phyloP scores from a whole-genome alignment of 2,888 invertebrate genomes.

The Clitarchus hookeri region DNA sequence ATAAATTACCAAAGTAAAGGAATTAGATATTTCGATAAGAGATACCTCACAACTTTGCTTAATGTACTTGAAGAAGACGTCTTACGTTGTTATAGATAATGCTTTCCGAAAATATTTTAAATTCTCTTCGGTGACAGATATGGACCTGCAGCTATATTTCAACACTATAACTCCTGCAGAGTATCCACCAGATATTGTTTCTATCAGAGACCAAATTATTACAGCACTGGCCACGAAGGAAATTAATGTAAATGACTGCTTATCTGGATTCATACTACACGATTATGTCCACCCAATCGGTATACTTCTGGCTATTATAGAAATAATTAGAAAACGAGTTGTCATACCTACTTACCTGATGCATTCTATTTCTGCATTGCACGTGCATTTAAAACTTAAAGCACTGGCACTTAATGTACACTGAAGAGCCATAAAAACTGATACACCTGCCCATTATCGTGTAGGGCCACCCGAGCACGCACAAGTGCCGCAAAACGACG shows the following conservation, averaged over 20 bases:
- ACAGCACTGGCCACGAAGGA: neutral
- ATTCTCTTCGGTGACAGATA: neutral
- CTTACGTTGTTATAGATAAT: neutral
- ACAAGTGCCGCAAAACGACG: too few relatives aligned
- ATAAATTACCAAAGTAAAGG: too few relatives aligned
- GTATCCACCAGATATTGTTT: neutral
- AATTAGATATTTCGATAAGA: too few relatives aligned
- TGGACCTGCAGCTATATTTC: neutral
- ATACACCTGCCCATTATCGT: too few relatives aligned
- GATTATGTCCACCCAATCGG: neutral
- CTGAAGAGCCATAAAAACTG: too few relatives aligned
- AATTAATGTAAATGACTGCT: neutral
- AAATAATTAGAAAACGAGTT: neutral
- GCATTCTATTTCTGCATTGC: neutral
- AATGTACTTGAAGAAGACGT: neutral
- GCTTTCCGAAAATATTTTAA: neutral
- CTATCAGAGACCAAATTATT: neutral
- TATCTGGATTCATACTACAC: neutral
- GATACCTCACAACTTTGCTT: neutral
- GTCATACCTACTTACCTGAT: neutral
- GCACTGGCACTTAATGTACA: neutral
- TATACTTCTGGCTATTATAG: neutral
- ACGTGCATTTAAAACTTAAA: slow-evolving; percentile 16
- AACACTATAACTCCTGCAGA: neutral
- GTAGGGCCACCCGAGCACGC: too few relatives aligned